Evolutionary conservation across 2,888 invertebrate genomes (phyloP), one percentile per base, ranked within the genome.

Genomic region (Macropis europaea): DNA sequence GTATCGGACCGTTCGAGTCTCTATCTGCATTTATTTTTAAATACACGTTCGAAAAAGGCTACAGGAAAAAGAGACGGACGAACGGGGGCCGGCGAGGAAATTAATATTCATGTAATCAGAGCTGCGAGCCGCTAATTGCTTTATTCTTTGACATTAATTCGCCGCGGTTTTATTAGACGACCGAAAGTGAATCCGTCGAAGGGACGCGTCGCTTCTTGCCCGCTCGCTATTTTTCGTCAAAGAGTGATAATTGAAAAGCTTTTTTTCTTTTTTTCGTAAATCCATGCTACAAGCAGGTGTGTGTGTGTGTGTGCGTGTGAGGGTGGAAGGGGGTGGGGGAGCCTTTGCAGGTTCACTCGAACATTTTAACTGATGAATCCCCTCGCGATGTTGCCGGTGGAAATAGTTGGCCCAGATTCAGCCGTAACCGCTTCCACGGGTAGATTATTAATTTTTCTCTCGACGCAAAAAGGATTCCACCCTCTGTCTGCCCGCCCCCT

Each of bases 361-460:
- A 71, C 71, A 76, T 78, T 76, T 73, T 68, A 71, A 73, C 76
- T 73, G 80, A 78, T 78, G 78, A 80, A 80, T 80, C 72, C 78
- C 66, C 60, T 57, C 56, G 77, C 62, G 66, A 79, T 70, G 70
- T 76, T 79, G 75, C 72, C 73, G 66, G 45, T 52, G 71, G 60
- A 78, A 79, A 78, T 80, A 80, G 79, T 80, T 80, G 79, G 79
- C 80, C 76, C 76, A 76, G 77, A 80, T 80, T 80, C 77, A 76
- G 60, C 63, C 47, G 70, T 66, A 76, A 71, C 63, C 75, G 76
- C 73, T 77, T n/a, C 70, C 50, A 66, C 71, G 68, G n/a, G 68
- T 73, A 67, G 79, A 80, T 80, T 80, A 80, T 80, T 80, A 77
- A 80, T 79, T 80, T 80, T 77, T 77, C 79, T 80, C 70, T 66